A percentile compares a stretch with the other conserved stretches of the same genome.
Conservation (phyloP, 2,888 invertebrate species). For the Laspeyria flexula region DNA sequence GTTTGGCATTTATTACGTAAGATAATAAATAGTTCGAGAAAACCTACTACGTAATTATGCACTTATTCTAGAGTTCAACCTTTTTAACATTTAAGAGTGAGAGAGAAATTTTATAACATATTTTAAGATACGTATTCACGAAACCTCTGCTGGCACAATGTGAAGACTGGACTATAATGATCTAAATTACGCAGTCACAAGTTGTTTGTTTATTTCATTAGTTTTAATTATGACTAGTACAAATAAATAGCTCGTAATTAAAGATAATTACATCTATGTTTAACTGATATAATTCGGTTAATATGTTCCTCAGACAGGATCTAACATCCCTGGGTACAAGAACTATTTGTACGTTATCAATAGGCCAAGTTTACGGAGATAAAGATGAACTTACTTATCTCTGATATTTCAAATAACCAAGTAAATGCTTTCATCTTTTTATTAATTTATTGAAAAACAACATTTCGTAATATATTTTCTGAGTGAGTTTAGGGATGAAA, state of each 20-base stretch:
- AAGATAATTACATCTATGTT: slow-evolving; percentile 30
- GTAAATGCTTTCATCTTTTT: slow-evolving; percentile 44
- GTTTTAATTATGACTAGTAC: slow-evolving; percentile 13
- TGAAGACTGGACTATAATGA: neutral
- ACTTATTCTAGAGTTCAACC: no score
- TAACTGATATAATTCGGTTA: slow-evolving; percentile 33
- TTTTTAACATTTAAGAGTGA: no score
- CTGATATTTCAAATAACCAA: slow-evolving; percentile 54
- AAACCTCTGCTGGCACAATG: no score
- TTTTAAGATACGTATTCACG: no score
- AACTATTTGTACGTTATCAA: slow-evolving; percentile 58
- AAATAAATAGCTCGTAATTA: slow-evolving; percentile 11
- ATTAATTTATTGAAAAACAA: neutral
- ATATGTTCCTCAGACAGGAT: slow-evolving; percentile 45
- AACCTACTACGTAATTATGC: no score
- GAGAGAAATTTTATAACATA: no score
- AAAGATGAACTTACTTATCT: slow-evolving; percentile 63
- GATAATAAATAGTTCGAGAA: no score
- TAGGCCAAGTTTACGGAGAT: slow-evolving; percentile 65
- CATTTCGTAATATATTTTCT: no score
- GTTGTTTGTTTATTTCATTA: slow-evolving; percentile 17
- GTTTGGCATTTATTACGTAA: no score
- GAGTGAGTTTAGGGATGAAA: no score
- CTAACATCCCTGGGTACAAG: slow-evolving; percentile 46
- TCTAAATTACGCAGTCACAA: neutral